phyloP scores from a whole-genome alignment of 2,797 vertebrate genomes.

The Takifugu rubripes region DNA sequence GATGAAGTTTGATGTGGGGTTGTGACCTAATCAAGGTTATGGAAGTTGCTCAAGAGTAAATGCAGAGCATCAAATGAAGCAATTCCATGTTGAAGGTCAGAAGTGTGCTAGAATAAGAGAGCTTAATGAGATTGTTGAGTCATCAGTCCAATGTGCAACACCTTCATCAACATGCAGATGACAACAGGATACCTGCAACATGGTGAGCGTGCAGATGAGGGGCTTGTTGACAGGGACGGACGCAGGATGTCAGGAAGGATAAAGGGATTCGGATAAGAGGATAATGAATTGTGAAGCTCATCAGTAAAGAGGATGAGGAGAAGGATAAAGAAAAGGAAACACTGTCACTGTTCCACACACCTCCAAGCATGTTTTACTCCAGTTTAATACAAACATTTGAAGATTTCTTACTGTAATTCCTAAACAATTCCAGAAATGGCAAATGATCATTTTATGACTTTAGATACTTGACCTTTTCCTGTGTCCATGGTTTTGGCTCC shows the following conservation, averaged over 20 bases:
- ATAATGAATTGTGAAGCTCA: slow-evolving; percentile 55
- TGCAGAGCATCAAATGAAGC: background rate
- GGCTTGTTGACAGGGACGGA: slow-evolving; percentile 39
- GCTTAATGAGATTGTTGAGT: background rate
- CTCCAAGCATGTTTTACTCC: slow-evolving; percentile 3
- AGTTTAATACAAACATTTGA: background rate
- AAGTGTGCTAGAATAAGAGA: slow-evolving; percentile 4
- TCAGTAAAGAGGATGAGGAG: slow-evolving; percentile 47
- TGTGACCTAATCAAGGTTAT: no score
- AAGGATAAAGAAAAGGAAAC: slow-evolving; percentile 42
- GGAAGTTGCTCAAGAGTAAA: background rate
- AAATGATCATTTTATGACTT: slow-evolving; percentile 18
- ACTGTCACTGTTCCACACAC: slow-evolving; percentile 1
- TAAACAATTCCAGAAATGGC: slow-evolving; percentile 11
- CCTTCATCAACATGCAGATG: background rate
- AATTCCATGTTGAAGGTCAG: slow-evolving; percentile 7
- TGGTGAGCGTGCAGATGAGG: slow-evolving; percentile 11
- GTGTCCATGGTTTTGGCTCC: background rate
- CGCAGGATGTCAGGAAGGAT: slow-evolving; percentile 39
- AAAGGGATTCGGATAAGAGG: slow-evolving; percentile 63
- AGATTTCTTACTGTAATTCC: slow-evolving; percentile 3
- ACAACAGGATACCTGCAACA: slow-evolving; percentile 8
- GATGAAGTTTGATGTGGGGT: no score
- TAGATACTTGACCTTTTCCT: slow-evolving; percentile 5
- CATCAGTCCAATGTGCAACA: background rate